Conservation (phyloP, 2,113 vertebrate species). For the Caranx melampygus region DNA sequence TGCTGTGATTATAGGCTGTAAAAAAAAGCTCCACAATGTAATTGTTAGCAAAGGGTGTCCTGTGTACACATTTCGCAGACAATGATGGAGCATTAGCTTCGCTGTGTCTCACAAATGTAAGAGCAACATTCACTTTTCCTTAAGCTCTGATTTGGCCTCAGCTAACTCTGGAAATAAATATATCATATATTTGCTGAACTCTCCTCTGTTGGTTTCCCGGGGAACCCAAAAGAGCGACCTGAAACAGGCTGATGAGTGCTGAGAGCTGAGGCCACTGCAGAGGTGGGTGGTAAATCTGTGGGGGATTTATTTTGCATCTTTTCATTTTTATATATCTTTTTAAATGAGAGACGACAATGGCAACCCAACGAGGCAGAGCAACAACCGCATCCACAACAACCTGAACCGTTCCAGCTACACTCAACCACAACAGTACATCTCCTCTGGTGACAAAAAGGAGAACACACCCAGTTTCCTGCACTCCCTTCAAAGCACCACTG, state of each 20-base stretch:
- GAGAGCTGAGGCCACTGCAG: neutral
- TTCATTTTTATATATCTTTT: neutral
- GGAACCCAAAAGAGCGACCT: neutral
- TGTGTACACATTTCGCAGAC: too few species aligned
- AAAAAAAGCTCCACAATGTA: too few species aligned
- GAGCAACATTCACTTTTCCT: too few species aligned
- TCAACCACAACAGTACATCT: neutral
- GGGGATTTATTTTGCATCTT: too few species aligned
- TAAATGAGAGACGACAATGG: neutral
- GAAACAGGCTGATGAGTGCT: neutral
- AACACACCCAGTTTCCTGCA: slow-evolving; percentile 42
- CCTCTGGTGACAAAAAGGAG: slow-evolving; percentile 9
- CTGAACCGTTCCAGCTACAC: neutral
- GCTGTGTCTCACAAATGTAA: too few species aligned
- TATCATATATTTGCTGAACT: neutral
- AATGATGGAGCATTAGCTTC: too few species aligned
- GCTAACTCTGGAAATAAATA: neutral
- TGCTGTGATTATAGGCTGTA: too few species aligned
- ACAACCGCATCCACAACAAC: neutral
- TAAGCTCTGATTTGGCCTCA: too few species aligned
- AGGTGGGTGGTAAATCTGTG: too few species aligned
- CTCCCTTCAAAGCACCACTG: slow-evolving; percentile 51
- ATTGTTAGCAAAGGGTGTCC: too few species aligned
- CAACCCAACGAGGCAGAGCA: neutral
- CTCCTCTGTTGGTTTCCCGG: neutral